Percentiles rank a stretch among this genome's conserved stretches.
Conservation (phyloP, 2,797 vertebrate genomes). For the Australoheros facetus region DNA sequence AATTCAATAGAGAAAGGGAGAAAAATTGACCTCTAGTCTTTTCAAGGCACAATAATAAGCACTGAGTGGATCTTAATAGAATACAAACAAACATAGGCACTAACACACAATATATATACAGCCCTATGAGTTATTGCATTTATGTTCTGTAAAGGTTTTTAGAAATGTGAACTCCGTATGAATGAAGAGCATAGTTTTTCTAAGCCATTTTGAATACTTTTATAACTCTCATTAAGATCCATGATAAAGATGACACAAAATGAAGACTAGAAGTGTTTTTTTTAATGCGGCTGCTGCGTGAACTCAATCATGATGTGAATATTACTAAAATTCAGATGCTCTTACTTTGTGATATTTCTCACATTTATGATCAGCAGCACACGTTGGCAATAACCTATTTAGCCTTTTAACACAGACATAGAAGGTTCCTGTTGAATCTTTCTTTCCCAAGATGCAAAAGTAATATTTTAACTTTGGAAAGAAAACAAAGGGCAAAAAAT, state of each 20-base stretch:
- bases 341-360: background rate
- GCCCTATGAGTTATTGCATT: constrained; percentile 29
- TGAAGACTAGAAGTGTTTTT: background rate
- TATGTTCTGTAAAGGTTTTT: constrained; percentile 1
- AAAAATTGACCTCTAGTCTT: constrained; percentile 48
- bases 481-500: constrained; percentile 52
- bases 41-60: constrained; percentile 55
- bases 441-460: constrained; percentile 20
- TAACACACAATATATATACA: constrained; percentile 20
- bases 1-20: constrained; percentile 51
- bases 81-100: constrained; percentile 33
- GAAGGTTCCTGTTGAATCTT: background rate
- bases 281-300: background rate
- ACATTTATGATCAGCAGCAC: background rate
- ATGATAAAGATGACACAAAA: background rate
- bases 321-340: background rate
- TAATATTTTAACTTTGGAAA: constrained; percentile 26
- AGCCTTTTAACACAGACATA: background rate
- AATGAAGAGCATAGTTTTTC: background rate
- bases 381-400: background rate
- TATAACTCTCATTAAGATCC: constrained; percentile 1
- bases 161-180: background rate
- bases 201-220: constrained; percentile 24
- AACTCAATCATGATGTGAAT: constrained; percentile 5
- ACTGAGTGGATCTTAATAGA: constrained; percentile 61